Evolutionary conservation across 1,140 invertebrate genomes (phyloP).

Genomic region (Diorhabda sublineata): DNA sequence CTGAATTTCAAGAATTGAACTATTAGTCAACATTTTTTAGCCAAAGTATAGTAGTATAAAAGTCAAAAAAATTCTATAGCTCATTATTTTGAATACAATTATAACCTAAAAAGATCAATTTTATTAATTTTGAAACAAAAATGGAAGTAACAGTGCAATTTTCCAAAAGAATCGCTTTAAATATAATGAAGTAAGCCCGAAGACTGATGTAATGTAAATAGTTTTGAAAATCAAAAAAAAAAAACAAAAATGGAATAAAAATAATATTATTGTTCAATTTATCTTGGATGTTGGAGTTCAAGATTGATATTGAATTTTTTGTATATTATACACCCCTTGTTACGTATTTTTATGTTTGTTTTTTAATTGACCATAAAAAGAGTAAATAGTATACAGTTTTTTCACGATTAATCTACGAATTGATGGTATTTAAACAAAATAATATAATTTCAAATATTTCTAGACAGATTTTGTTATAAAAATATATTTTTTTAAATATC

Average conservation of each 20-base stretch:
- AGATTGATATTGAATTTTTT: constrained; percentile 5
- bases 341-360: background rate
- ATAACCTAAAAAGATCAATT: too few relatives aligned
- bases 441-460: too few relatives aligned
- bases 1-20: too few relatives aligned
- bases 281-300: background rate
- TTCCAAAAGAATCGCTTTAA: background rate
- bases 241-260: constrained; percentile 28
- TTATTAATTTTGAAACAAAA: too few relatives aligned
- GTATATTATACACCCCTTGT: background rate
- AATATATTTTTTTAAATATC: too few relatives aligned
- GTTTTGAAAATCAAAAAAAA: constrained; percentile 24
- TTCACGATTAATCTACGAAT: too few relatives aligned
- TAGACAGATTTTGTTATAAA: too few relatives aligned
- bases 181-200: constrained; percentile 24
- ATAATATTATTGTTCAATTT: constrained; percentile 23
- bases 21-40: too few relatives aligned
- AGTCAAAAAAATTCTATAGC: too few relatives aligned
- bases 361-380: constrained; percentile 8
- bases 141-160: background rate
- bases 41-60: too few relatives aligned
- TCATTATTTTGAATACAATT: too few relatives aligned
- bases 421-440: too few relatives aligned
- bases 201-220: constrained; percentile 36
- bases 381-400: background rate